Conservation (phyloP, 2,888 invertebrate genomes). For the Drosophila stalkeri region DNA sequence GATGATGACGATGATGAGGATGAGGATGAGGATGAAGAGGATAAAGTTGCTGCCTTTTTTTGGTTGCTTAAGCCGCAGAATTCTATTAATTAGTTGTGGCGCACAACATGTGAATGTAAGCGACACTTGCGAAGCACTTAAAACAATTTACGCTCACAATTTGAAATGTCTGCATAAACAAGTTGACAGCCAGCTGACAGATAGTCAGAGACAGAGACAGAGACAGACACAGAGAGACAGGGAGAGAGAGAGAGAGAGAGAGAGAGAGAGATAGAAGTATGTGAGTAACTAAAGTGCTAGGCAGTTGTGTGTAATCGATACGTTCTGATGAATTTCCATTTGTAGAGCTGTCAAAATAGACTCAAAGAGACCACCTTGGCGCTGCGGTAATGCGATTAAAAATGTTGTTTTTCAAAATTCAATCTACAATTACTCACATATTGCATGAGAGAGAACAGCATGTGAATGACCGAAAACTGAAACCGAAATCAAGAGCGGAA, state of each 20-base stretch:
- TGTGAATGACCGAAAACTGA: conserved; percentile 22
- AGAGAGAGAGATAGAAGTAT: conserved; percentile 6
- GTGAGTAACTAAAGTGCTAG: conserved; percentile 18
- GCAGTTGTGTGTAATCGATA: conserved; percentile 48
- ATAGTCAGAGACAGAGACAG: conserved; percentile 23
- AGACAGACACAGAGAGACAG: conserved; percentile 23
- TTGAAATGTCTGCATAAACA: conserved; percentile 51
- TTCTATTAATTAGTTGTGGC: conserved; percentile 68
- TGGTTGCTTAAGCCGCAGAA: conserved; percentile 15
- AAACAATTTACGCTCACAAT: conserved; percentile 63
- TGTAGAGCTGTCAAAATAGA: conserved; percentile 32
- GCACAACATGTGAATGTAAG: conserved; percentile 48
- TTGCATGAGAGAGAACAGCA: background rate
- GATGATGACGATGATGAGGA: conserved; percentile 1
- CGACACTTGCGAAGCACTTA: conserved; percentile 71
- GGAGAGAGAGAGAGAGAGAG: conserved; percentile 24
- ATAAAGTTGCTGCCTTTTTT: conserved; percentile 20
- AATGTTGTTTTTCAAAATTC: conserved; percentile 23
- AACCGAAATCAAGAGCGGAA: conserved; percentile 56
- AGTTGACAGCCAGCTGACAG: conserved; percentile 67
- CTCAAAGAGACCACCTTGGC: conserved; percentile 23
- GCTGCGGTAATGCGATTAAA: conserved; percentile 37
- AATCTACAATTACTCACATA: conserved; percentile 33
- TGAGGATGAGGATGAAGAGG: background rate
- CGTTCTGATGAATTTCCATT: conserved; percentile 20